Evolutionary conservation across 1,140 invertebrate genomes (phyloP).

Genomic region (Panagrolaimus sp.): DNA sequence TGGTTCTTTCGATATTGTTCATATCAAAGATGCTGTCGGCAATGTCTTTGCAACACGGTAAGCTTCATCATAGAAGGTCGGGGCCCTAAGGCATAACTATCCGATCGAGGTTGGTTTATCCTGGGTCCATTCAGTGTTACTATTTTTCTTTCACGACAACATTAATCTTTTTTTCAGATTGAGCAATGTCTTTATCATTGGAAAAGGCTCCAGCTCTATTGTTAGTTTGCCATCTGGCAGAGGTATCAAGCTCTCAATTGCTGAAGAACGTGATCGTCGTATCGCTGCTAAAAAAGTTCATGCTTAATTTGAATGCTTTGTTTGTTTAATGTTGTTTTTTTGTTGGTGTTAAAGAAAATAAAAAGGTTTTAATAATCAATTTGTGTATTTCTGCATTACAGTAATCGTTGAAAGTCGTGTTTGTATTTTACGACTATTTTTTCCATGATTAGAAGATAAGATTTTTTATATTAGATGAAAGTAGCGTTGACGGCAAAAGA

Average conservation of each 20-base stretch:
- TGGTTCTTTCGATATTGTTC: constrained; percentile 97
- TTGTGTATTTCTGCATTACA: too few relatives aligned
- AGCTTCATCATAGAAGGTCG: constrained; percentile 49
- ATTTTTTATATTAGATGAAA: not conserved
- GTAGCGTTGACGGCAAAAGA: not conserved
- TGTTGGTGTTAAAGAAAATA: constrained; percentile 19
- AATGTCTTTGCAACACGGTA: constrained; percentile 96
- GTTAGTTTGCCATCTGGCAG: constrained; percentile 87
- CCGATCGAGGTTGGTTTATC: constrained; percentile 53
- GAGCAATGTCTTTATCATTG: constrained; percentile 98
- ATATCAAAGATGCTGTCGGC: constrained; percentile 89
- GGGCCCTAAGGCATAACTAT: constrained; percentile 52
- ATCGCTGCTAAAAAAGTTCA: constrained; percentile 66
- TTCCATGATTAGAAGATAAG: too few relatives aligned
- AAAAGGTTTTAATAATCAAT: not conserved
- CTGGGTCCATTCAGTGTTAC: constrained; percentile 22
- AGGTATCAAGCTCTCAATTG: constrained; percentile 91
- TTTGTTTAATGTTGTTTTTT: constrained; percentile 28
- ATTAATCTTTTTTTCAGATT: constrained; percentile 68
- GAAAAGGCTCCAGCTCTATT: constrained; percentile 91
- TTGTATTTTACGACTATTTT: too few relatives aligned
- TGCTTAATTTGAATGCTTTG: constrained; percentile 19
- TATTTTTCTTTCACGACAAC: not conserved
- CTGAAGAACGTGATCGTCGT: constrained; percentile 95
- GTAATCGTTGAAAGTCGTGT: not conserved